Base-by-base conservation (phyloP, 1,140 invertebrate genomes). In the Sesamia nonagrioides region DNA sequence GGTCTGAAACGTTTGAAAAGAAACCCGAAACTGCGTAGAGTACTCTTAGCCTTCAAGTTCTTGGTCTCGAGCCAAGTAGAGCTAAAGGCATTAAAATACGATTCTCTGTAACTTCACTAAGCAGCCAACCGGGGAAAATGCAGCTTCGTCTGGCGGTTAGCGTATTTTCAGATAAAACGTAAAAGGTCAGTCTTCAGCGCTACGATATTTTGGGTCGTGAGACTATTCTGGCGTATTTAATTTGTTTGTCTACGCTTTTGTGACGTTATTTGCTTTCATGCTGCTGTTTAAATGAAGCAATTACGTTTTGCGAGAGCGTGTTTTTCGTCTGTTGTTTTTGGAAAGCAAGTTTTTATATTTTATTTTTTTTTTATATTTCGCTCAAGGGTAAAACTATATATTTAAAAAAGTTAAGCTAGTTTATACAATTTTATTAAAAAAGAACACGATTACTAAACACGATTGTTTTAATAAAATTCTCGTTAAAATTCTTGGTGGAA, bases 81-180 rank as follows among this genome's bases (percentile, higher is more conserved):
- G 6, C 18, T 37, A 72, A 72, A n/a, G 33, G 27, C 6, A 56
- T 72, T 72, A 56, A 54, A 54, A 52, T 72, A 50, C 42, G 42
- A 42, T 66, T 66, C 37, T 18, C 35, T 1, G 37, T 18, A 63
- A 63, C 17, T 40, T 42, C 37, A 42, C 17, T 18, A 45, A 45
- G 61, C 37, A 18, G n/a, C 37, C 4, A 13, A n/a, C 61, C 7
- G 17, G 0, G 1, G 37, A 66, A 42, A 66, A 37, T 42, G 61
- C 61, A 66, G 37, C 61, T 4, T n/a, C 13, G 45, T 50, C 45
- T 63, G 2, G 1, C 0, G 60, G 35, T 15, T 42, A 6, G 7
- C 7, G 61, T 66, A 66, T 66, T 66, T 66, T 66, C 42, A 66
- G 61, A 66, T 21, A 66, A 42, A 66, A 42, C 61, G 27, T 17